Percentiles rank a stretch among this genome's conserved stretches.
These are phyloP conservation scores for Heterochromis multidens DNA, from an alignment of 2,113 vertebrate species.

Conservation along the genomic window DNA sequence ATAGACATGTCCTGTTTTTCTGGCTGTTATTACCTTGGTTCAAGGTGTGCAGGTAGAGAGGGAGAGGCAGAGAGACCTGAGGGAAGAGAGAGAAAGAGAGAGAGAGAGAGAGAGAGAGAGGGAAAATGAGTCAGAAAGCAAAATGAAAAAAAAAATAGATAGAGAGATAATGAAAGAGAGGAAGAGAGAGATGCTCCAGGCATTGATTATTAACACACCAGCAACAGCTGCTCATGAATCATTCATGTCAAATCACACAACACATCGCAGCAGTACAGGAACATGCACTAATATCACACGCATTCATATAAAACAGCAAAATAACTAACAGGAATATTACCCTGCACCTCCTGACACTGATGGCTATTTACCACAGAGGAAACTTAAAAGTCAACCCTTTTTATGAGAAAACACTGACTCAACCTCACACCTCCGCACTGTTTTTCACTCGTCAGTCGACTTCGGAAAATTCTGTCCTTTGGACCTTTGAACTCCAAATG, in stretches of 20 bases:
- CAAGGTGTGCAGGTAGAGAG: not conserved
- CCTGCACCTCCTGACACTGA: not conserved
- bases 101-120: not conserved
- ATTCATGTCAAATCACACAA: slow-evolving; percentile 7
- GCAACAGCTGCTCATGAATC: slow-evolving; percentile 41
- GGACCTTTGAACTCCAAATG: not conserved
- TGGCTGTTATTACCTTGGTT: slow-evolving; percentile 7
- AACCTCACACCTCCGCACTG: not conserved
- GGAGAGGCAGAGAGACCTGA: not conserved
- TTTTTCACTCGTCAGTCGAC: not conserved
- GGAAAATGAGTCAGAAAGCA: not conserved
- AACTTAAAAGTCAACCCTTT: not conserved
- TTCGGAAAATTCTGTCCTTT: not conserved
- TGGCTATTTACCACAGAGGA: not conserved
- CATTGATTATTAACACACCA: slow-evolving; percentile 35
- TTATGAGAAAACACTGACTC: not conserved
- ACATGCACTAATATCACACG: not conserved
- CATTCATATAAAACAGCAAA: not conserved
- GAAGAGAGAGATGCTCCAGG: slow-evolving; percentile 37
- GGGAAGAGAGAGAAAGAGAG: not conserved
- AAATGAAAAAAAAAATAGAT: not conserved
- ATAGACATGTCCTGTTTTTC: slow-evolving; percentile 55
- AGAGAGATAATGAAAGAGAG: slow-evolving; percentile 1
- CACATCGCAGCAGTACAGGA: not conserved
- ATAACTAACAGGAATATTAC: not conserved